Base-by-base conservation (phyloP, 2,797 vertebrate genomes). In the Enteromius thamalakanensis region DNA sequence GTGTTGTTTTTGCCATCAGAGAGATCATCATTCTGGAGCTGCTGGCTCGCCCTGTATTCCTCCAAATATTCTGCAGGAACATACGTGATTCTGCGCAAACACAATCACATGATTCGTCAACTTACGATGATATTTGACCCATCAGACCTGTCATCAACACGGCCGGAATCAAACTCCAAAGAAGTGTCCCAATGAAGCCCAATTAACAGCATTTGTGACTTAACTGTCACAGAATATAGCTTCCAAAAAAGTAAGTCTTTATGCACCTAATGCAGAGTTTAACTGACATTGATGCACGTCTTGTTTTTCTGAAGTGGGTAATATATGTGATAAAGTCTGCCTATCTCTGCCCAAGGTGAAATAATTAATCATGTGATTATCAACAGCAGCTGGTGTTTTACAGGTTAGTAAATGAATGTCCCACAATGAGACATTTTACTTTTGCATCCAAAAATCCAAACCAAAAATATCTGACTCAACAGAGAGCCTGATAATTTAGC, bases 61-160 rank as follows among this genome's bases (percentile, higher is more conserved):
- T 97, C 96, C 88, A 99, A 94, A 90, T 97, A 96, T 88, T 98
- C 97, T 74, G 94, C 95, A 82, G 96, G 95, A 86, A 99, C 96
- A 87, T 98, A 99, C 0, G 94, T 97, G 90, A 99, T 97, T 91
- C 98, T 99, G 76, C 81, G 81, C 64, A 87, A 53, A 85, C 81
- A 86, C 40, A 90, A 72, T 34, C 74, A 76, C 15, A 76, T 6
- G 3, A 58, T 19, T 68, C 37, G 62, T 34, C 11, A 64, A 51
- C 10, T 8, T 21, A 8, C 42, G 34, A 60, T 65, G 40, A 34
- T 7, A 42, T 84, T 29, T 58, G 7, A 78, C 80, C 75, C 81
- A 85, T 84, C 85, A 86, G 79, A 84, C 86, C 79, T 80, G 70
- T 87, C 85, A 86, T 88, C 84, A 76, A 87, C 65, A 64, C 3